A percentile compares a stretch with the other conserved stretches of the same genome.
Evolutionary conservation across 23 tunicate species (phyloP).

Genomic region (Trididemnum miniatum): DNA sequence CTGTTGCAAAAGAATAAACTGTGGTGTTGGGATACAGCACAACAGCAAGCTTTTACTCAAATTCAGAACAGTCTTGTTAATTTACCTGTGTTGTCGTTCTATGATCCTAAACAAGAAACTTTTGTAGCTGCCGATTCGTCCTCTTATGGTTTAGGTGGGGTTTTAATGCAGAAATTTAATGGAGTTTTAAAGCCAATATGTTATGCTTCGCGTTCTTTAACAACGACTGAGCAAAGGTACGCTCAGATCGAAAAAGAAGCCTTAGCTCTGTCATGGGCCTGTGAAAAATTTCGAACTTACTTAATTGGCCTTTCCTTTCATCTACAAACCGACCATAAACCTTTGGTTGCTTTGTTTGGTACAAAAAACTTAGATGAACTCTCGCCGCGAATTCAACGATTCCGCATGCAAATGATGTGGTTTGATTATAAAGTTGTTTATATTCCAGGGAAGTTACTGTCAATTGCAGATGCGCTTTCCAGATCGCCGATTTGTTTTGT

Average conservation of each 20-base stretch:
- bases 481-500: too few relatives aligned
- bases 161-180: background rate
- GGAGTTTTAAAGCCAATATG: background rate
- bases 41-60: slow-evolving; percentile 4
- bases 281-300: too few relatives aligned
- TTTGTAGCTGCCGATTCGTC: slow-evolving; percentile 17
- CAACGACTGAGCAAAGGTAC: slow-evolving; percentile 11
- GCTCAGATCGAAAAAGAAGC: slow-evolving; percentile 35
- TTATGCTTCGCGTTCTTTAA: background rate
- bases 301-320: too few relatives aligned
- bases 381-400: too few relatives aligned
- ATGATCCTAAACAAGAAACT: slow-evolving; percentile 10
- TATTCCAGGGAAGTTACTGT: too few relatives aligned
- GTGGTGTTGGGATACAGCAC: background rate
- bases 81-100: background rate
- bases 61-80: background rate
- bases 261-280: slow-evolving; percentile 18
- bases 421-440: too few relatives aligned
- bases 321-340: too few relatives aligned
- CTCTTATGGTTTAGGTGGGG: slow-evolving; percentile 17
- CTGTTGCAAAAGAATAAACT: slow-evolving; percentile 14
- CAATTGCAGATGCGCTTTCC: too few relatives aligned
- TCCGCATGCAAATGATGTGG: too few relatives aligned
- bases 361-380: slow-evolving; percentile 1
- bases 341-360: too few relatives aligned